A percentile compares a stretch with the other conserved stretches of the same genome.
These are phyloP conservation scores for Athalia cordata DNA, from an alignment of 2,888 invertebrate genomes.

Conservation along the genomic window DNA sequence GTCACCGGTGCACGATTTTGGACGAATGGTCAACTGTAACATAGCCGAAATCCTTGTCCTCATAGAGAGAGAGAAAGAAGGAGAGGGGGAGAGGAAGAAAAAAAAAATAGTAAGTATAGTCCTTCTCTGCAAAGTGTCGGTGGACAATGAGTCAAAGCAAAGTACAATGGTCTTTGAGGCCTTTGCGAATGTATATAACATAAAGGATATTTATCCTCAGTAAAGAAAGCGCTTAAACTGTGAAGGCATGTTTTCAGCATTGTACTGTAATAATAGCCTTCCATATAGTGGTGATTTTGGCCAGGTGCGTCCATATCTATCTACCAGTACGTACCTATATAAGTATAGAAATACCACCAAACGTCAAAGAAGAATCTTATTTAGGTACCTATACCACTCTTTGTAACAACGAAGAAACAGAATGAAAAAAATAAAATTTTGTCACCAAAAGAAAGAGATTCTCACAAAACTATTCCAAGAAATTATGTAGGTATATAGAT, in stretches of 20 bases:
- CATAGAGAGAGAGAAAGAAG: background rate
- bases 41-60: constrained; percentile 17
- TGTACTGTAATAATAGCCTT: constrained; percentile 63
- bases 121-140: constrained; percentile 57
- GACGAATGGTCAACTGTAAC: constrained; percentile 37
- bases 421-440: no score
- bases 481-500: no score
- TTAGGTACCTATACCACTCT: no score
- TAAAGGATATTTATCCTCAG: constrained; percentile 64
- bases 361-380: no score
- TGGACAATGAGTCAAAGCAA: constrained; percentile 55
- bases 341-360: no score
- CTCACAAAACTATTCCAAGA: no score
- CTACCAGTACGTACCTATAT: no score
- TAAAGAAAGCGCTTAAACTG: constrained; percentile 59
- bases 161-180: constrained; percentile 57
- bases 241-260: constrained; percentile 64
- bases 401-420: no score
- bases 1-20: background rate
- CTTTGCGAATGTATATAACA: constrained; percentile 55
- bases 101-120: no score
- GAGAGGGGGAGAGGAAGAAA: no score
- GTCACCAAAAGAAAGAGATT: no score
- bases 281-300: constrained; percentile 36
- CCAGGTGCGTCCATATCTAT: constrained; percentile 31